Evolutionary conservation across 2,888 invertebrate genomes (phyloP).

Genomic region (Zonitis immaculata): DNA sequence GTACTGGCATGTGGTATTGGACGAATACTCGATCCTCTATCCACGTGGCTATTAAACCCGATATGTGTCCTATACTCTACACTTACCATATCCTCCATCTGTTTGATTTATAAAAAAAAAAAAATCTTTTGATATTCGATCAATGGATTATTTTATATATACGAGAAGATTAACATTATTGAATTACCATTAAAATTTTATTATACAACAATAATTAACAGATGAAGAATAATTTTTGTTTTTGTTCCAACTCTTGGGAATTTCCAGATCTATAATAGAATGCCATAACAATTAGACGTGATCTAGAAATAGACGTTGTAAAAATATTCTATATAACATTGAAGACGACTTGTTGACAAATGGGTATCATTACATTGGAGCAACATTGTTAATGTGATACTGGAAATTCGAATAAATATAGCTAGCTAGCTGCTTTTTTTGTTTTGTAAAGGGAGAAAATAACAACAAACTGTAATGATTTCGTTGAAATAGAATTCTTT

Average conservation of each 20-base stretch:
- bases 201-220: no score
- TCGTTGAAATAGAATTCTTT: no score
- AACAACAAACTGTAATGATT: no score
- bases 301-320: conserved; percentile 25
- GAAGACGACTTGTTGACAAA: conserved; percentile 20
- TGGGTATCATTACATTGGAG: conserved; percentile 19
- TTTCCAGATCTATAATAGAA: conserved; percentile 20
- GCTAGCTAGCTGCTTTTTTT: background rate
- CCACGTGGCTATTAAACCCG: conserved; percentile 28
- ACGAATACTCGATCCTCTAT: conserved; percentile 13
- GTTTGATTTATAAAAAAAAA: conserved; percentile 35
- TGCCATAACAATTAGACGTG: conserved; percentile 26
- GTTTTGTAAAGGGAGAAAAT: no score
- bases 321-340: conserved; percentile 19
- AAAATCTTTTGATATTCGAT: conserved; percentile 39
- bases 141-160: conserved; percentile 29
- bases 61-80: no score
- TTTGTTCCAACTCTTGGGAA: conserved; percentile 5
- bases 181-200: conserved; percentile 37
- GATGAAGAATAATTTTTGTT: background rate
- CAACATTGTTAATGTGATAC: conserved; percentile 20
- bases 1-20: conserved; percentile 18
- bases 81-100: conserved; percentile 25
- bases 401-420: background rate
- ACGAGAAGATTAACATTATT: conserved; percentile 35